Conservation (phyloP, 2,888 invertebrate genomes). For the Sarcophaga caerulescens region DNA sequence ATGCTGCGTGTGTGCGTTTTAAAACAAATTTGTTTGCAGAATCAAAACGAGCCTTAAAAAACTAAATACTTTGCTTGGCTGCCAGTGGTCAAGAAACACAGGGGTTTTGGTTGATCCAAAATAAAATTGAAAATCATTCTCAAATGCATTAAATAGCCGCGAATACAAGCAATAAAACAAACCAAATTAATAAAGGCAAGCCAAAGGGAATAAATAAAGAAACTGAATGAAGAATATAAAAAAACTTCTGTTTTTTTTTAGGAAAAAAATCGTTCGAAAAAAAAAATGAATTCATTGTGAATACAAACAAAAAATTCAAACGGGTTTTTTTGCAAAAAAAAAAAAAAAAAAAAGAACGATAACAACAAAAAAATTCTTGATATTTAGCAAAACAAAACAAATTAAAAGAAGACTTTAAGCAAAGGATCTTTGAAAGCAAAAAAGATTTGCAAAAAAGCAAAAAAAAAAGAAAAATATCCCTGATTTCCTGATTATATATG, state of each 20-base stretch:
- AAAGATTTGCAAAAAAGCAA: slow-evolving; percentile 21
- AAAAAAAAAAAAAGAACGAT: slow-evolving; percentile 6
- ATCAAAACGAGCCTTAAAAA: slow-evolving; percentile 18
- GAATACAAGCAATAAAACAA: slow-evolving; percentile 58
- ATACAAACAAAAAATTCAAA: slow-evolving; percentile 11
- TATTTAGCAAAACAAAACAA: neutral
- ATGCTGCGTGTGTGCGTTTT: slow-evolving; percentile 21
- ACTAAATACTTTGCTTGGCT: neutral
- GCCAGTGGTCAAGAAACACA: slow-evolving; percentile 43
- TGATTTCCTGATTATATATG: neutral
- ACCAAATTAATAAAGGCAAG: slow-evolving; percentile 52
- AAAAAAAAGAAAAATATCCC: slow-evolving; percentile 25
- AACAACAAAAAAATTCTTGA: neutral
- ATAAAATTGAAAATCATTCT: slow-evolving; percentile 38
- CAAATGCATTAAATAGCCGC: slow-evolving; percentile 65
- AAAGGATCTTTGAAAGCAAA: slow-evolving; percentile 29
- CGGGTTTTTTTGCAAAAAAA: slow-evolving; percentile 32
- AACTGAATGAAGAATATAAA: slow-evolving; percentile 32
- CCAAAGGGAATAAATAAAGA: neutral
- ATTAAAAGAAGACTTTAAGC: neutral
- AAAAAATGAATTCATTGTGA: slow-evolving; percentile 1
- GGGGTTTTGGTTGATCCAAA: slow-evolving; percentile 5
- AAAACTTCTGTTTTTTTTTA: slow-evolving; percentile 17
- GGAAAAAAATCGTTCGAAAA: neutral
- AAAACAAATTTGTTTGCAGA: slow-evolving; percentile 50